Conservation (phyloP, 2,113 vertebrate genomes). For the Progne subis region DNA sequence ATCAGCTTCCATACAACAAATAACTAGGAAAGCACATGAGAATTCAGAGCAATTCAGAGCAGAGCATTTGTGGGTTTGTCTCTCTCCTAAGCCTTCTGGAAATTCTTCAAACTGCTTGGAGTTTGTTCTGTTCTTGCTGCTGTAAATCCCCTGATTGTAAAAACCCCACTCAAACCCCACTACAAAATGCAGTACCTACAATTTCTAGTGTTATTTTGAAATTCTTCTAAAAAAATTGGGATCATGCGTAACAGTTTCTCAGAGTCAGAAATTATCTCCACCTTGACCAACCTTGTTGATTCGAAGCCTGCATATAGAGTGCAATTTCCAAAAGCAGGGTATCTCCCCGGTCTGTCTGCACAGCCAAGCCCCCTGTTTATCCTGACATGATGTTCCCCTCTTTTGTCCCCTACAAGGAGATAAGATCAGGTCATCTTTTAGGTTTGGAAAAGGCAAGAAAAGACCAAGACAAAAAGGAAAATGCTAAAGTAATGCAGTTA, state of each 20-base stretch:
- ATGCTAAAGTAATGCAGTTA: background rate
- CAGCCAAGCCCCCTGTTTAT: background rate
- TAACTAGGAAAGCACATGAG: background rate
- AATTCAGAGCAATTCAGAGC: background rate
- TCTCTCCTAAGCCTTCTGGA: background rate
- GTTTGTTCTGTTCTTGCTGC: background rate
- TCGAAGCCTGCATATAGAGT: background rate
- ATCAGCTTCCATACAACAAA: background rate
- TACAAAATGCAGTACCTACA: background rate
- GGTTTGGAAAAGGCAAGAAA: background rate
- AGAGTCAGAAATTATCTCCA: background rate
- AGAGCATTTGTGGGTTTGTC: background rate
- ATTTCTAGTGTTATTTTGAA: background rate
- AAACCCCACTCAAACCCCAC: background rate
- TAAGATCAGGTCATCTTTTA: background rate
- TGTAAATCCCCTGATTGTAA: background rate
- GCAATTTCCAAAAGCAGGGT: background rate
- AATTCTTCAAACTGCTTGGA: background rate
- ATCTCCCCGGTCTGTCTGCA: background rate
- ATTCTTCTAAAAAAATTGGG: fast-evolving
- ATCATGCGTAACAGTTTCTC: background rate
- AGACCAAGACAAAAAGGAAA: background rate
- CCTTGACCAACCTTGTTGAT: background rate
- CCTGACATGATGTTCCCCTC: fast-evolving
- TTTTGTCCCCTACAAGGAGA: background rate